These are phyloP conservation scores for Peromyscus maniculatus DNA, from an alignment of 2,113 vertebrate genomes.

Conservation along the genomic window DNA sequence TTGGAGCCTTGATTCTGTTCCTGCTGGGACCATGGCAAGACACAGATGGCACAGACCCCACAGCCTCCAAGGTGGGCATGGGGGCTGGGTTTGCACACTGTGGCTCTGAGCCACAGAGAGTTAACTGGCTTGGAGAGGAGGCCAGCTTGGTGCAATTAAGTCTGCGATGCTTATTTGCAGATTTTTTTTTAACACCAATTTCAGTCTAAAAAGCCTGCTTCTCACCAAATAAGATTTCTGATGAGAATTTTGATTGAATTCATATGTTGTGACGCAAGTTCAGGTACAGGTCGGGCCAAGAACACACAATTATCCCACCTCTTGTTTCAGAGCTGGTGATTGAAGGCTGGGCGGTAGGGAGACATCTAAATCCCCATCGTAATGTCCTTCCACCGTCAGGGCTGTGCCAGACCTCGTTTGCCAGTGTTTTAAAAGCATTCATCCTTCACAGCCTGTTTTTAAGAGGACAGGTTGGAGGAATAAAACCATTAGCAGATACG, in stretches of 20 bases:
- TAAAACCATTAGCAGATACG: not conserved
- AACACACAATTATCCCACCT: no score
- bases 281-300: not conserved
- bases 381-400: rapidly evolving
- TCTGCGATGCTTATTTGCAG: not conserved
- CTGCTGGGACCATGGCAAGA: rapidly evolving
- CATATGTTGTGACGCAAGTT: not conserved
- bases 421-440: not conserved
- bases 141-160: not conserved
- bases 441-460: not conserved
- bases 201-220: constrained; percentile 16
- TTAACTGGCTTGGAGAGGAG: not conserved
- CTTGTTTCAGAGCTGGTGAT: not conserved
- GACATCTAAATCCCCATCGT: not conserved
- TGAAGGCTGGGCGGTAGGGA: rapidly evolving
- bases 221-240: not conserved
- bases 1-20: not conserved
- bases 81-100: not conserved
- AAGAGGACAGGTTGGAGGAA: not conserved
- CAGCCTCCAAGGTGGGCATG: rapidly evolving
- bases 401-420: not conserved
- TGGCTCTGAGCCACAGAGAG: not conserved
- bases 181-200: not conserved
- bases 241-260: constrained; percentile 43
- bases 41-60: not conserved